Evolutionary conservation across 2,888 invertebrate genomes (phyloP), one percentile per base, ranked within the genome.

Genomic region (Ochropleura leucogaster): DNA sequence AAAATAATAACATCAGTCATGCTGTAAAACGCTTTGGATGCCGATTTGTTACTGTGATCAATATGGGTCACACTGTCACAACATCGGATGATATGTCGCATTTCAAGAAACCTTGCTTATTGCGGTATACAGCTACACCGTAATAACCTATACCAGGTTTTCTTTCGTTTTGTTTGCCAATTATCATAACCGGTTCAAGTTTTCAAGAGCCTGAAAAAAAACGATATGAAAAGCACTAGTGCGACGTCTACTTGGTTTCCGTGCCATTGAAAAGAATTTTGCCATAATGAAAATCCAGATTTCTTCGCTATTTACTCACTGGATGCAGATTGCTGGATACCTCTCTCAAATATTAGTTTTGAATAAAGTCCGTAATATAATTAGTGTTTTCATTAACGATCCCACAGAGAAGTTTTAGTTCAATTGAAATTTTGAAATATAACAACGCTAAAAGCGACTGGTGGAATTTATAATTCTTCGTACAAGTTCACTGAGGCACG

Each of bases 391-490:
- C 79, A 82, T 79, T 77, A 83, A 83, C 66, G 77, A 72, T 72
- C 30, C 42, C 72, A 79, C 74, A 83, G 65, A 79, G 63, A 84
- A 86, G 80, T 82, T 87, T 87, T 79, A 78, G 78, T 86, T 83
- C 80, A 81, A 86, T 86, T 89, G 85, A 86, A 86, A 89, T 86
- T 88, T 87, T 91, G 89, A 91, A 93, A 92, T 91, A 92, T 91
- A 89, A 90, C 88, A 88, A 87, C 87, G 84, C 89, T 89, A 90
- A 85, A 87, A 85, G 85, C 89, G 88, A 89, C 89, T 90, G 89
- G 86, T 89, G 90, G 92, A 92, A 93, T 93, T 92, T 91, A 92
- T 92, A 93, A 93, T 92, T 93, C 91, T 91, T 90, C 87, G 88
- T 88, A 87, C 86, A 91, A 91, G 90, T 92, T 91, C 87, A 90